A percentile compares a stretch with the other conserved stretches of the same genome.
These are phyloP conservation scores for Eumeta japonica DNA, from an alignment of 1,140 invertebrate species.

Conservation along the genomic window DNA sequence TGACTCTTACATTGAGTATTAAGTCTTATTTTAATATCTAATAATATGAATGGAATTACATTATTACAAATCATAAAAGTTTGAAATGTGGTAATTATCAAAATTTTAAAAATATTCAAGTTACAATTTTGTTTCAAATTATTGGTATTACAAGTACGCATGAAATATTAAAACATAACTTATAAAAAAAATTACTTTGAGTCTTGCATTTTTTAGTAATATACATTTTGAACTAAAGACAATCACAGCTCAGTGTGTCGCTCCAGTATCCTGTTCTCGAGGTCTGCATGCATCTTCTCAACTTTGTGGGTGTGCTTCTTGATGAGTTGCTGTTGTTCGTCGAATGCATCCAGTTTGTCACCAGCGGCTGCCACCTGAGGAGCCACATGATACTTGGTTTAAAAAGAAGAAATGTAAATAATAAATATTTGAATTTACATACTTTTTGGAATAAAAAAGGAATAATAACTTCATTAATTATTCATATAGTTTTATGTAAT, in stretches of 20 bases:
- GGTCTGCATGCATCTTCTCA: constrained; percentile 80
- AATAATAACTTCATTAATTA: neutral
- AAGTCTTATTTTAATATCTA: no score
- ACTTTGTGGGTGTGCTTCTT: constrained; percentile 81
- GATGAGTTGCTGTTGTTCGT: constrained; percentile 69
- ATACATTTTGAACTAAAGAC: no score
- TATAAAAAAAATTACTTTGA: constrained; percentile 3
- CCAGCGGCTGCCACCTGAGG: constrained; percentile 60
- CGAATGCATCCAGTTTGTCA: constrained; percentile 62
- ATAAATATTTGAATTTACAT: constrained; percentile 6
- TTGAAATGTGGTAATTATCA: no score
- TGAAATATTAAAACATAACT: no score
- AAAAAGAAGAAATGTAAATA: constrained; percentile 4
- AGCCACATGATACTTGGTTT: no score
- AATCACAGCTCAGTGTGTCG: constrained; percentile 71
- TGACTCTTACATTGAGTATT: no score
- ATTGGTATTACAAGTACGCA: no score
- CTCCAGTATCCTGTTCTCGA: constrained; percentile 76
- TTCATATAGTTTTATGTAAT: neutral
- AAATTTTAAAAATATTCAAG: no score
- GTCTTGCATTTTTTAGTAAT: no score
- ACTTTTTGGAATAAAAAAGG: constrained; percentile 21
- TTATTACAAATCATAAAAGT: no score
- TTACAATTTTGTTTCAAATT: no score
- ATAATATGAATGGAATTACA: no score